Conservation (phyloP, 2,888 invertebrate species). For the Drosophila flavopinicola region DNA sequence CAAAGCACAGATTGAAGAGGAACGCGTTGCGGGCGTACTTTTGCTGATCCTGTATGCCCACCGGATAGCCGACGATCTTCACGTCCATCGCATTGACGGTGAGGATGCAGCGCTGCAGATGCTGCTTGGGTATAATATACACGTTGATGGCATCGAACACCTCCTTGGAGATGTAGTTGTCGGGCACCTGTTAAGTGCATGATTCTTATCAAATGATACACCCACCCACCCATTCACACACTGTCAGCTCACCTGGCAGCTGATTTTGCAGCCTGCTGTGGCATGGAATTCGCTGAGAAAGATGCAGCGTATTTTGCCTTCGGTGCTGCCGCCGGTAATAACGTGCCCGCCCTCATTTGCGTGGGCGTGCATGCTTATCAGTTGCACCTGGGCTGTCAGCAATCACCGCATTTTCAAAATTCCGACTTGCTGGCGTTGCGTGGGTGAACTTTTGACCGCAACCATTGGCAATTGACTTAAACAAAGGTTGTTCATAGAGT, state of each 20-base stretch:
- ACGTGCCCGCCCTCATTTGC: constrained; percentile 43
- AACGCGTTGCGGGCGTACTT: constrained; percentile 97
- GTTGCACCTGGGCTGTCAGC: constrained; percentile 7
- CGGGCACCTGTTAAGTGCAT: constrained; percentile 88
- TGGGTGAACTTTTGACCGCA: too few relatives aligned
- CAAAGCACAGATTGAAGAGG: constrained; percentile 97
- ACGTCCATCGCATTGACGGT: constrained; percentile 92
- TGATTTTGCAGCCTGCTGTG: constrained; percentile 92
- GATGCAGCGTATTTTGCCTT: constrained; percentile 92
- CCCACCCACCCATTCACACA: neutral
- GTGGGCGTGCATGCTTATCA: constrained; percentile 58
- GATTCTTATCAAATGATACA: neutral
- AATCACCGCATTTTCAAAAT: constrained; percentile 31
- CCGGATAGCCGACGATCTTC: constrained; percentile 96
- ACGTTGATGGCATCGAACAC: constrained; percentile 96
- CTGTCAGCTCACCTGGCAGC: constrained; percentile 87
- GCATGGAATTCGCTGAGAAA: constrained; percentile 92
- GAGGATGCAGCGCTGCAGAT: constrained; percentile 94
- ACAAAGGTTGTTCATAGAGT: too few relatives aligned
- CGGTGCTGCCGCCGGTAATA: constrained; percentile 87
- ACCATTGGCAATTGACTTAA: too few relatives aligned
- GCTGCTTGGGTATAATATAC: constrained; percentile 97
- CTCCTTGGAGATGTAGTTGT: constrained; percentile 95
- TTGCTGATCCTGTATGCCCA: constrained; percentile 93
- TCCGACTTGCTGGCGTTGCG: too few relatives aligned